A percentile compares a stretch with the other conserved stretches of the same genome.
These are phyloP conservation scores for Tragelaphus imberbis DNA, from an alignment of 2,113 vertebrate species.

Conservation along the genomic window DNA sequence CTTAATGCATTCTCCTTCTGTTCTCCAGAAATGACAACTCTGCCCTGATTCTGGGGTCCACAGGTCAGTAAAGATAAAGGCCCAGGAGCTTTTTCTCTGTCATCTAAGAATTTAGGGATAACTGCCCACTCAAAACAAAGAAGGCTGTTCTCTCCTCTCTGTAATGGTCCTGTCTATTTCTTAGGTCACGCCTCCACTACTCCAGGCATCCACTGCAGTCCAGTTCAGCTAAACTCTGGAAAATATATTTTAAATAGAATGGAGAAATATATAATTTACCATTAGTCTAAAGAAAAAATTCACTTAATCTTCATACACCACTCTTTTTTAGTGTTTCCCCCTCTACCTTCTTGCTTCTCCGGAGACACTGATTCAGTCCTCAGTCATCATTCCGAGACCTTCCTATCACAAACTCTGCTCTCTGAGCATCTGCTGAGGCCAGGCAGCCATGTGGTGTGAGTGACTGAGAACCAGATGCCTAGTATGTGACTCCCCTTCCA, in stretches of 20 bases:
- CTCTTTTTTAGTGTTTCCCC: neutral
- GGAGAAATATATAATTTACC: neutral
- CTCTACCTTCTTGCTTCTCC: neutral
- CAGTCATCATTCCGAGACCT: neutral
- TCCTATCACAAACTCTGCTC: neutral
- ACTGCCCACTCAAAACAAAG: neutral
- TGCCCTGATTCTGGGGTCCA: neutral
- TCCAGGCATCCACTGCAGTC: neutral
- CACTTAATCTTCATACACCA: neutral
- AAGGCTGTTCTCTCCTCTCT: neutral
- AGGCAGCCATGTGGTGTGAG: neutral
- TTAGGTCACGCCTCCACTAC: neutral
- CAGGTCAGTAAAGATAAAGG: neutral
- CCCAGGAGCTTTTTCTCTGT: neutral
- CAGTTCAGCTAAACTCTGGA: neutral
- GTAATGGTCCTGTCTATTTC: neutral
- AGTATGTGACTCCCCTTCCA: neutral
- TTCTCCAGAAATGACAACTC: neutral
- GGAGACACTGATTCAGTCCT: neutral
- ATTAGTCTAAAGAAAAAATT: neutral
- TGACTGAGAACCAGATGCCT: neutral
- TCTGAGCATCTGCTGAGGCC: neutral
- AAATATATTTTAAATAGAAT: neutral
- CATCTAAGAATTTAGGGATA: neutral
- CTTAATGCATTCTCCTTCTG: neutral